A percentile compares a stretch with the other conserved stretches of the same genome.
Evolutionary conservation across 2,888 invertebrate species (phyloP).

Genomic region (Nephrotoma appendiculata): DNA sequence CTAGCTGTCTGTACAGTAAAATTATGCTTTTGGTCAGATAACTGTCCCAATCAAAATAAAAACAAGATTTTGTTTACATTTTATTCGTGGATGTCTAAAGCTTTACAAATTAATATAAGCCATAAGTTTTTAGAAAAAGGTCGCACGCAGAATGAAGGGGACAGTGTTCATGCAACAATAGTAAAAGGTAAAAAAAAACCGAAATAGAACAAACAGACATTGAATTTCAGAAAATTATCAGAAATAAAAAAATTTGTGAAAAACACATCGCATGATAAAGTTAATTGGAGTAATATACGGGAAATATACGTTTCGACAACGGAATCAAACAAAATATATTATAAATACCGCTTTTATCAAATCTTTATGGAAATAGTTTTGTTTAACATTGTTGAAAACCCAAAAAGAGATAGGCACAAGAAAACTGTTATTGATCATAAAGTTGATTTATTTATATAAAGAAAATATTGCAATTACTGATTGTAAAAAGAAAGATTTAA

Average conservation of each 20-base stretch:
- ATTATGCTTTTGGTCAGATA: no score
- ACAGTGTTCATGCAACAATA: neutral
- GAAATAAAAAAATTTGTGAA: neutral
- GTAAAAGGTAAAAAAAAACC: neutral
- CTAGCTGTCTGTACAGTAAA: neutral
- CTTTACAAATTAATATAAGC: neutral
- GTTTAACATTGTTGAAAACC: neutral
- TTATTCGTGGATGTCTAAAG: neutral
- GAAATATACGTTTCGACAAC: neutral
- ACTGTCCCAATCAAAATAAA: no score
- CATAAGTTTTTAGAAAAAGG: neutral
- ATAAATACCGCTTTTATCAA: neutral
- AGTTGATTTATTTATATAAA: neutral
- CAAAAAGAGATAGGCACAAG: no score
- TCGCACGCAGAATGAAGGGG: neutral
- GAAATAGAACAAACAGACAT: neutral
- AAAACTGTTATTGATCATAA: no score
- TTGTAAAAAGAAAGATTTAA: neutral
- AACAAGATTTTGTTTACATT: no score
- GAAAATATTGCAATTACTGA: no score
- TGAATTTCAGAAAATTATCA: neutral
- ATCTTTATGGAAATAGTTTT: neutral
- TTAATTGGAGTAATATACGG: neutral
- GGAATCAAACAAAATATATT: neutral
- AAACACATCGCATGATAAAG: neutral